Evolutionary conservation across 2,888 invertebrate genomes (phyloP).

Genomic region (Cactoblastis cactorum): DNA sequence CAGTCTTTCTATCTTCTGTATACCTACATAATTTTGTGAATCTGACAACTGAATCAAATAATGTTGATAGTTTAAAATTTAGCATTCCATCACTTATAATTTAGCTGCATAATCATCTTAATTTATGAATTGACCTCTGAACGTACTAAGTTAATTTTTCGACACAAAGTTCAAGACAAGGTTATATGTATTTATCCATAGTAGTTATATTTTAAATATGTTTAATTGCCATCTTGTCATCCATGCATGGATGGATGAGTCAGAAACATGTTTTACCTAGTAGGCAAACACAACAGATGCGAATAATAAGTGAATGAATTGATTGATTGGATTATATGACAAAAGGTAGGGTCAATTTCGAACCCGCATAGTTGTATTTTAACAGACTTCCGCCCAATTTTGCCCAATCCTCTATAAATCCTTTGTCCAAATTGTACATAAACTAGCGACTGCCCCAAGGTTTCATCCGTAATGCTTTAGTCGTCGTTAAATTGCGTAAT

Average conservation of each 20-base stretch:
- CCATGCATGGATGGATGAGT: not conserved
- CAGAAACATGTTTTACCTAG: not conserved
- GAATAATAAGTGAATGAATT: not conserved
- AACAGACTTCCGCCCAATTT: conserved; percentile 22
- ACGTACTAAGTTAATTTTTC: no score
- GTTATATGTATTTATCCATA: not conserved
- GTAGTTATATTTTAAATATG: not conserved
- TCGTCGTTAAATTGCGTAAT: no score
- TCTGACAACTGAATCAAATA: not conserved
- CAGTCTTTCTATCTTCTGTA: not conserved
- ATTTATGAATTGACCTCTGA: no score
- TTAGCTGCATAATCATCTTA: no score
- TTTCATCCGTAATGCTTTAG: no score
- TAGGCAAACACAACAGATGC: not conserved
- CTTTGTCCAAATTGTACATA: not conserved
- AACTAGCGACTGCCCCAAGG: no score
- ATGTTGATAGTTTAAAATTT: no score
- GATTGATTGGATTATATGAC: conserved; percentile 26
- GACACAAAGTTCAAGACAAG: no score
- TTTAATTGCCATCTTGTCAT: not conserved
- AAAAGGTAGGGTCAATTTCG: conserved; percentile 48
- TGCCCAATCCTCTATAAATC: not conserved
- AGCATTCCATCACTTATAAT: no score
- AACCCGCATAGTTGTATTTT: conserved; percentile 48
- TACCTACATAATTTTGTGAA: not conserved